Conservation (phyloP, 92 coral and sea anemone genomes). For the Parazoanthus atlanticus region DNA sequence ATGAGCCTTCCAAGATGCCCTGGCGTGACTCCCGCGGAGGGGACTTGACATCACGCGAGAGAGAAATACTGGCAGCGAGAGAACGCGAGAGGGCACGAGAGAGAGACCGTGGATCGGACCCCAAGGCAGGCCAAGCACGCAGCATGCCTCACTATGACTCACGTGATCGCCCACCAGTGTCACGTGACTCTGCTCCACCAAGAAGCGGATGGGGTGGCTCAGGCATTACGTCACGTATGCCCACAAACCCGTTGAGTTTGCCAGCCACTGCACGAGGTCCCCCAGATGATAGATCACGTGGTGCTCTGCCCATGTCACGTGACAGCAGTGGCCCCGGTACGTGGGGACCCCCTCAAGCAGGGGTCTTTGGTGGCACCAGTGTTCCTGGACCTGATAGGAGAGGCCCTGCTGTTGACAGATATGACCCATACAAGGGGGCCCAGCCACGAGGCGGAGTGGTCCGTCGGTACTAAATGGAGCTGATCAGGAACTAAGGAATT, state of each 20-base stretch:
- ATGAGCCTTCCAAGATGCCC: constrained; percentile 68
- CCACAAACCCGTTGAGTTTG: constrained; percentile 59
- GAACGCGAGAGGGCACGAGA: constrained; percentile 78
- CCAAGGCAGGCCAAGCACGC: constrained; percentile 62
- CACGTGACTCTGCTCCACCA: constrained; percentile 75
- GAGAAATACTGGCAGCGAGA: constrained; percentile 74
- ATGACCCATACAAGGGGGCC: constrained; percentile 87
- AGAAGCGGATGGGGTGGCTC: constrained; percentile 82
- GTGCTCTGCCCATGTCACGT: constrained; percentile 60
- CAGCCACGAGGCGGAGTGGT: constrained; percentile 70
- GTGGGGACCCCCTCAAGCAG: constrained; percentile 71
- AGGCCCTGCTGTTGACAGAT: constrained; percentile 77
- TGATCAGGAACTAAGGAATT: not conserved
- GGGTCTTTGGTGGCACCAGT: constrained; percentile 59
- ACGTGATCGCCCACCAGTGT: constrained; percentile 79
- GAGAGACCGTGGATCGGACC: constrained; percentile 83
- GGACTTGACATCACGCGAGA: constrained; percentile 71
- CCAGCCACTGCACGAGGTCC: constrained; percentile 64
- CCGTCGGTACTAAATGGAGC: constrained; percentile 67
- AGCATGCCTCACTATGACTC: constrained; percentile 67
- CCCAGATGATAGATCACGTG: constrained; percentile 80
- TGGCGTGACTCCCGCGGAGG: constrained; percentile 86
- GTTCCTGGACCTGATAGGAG: constrained; percentile 80
- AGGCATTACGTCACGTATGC: constrained; percentile 60
- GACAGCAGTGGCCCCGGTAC: constrained; percentile 62